Evolutionary conservation across 2,797 vertebrate genomes (phyloP).

Genomic region (Ctenochaetus hawaiiensis): DNA sequence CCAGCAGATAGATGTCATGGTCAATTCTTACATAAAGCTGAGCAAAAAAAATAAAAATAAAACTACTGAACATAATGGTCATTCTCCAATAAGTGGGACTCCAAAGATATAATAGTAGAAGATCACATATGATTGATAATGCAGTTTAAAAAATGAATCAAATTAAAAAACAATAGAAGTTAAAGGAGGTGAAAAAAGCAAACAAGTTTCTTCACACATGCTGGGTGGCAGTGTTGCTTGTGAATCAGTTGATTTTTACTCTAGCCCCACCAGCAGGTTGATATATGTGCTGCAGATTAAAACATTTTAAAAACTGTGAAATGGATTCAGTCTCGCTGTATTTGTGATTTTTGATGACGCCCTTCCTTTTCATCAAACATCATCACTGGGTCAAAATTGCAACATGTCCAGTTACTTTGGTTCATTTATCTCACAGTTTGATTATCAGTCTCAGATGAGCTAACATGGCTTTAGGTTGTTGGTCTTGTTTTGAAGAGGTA

Average conservation of each 20-base stretch:
- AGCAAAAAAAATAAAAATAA: background rate
- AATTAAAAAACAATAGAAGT: too few relatives aligned
- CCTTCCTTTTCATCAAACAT: background rate
- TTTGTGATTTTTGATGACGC: background rate
- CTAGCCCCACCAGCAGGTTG: background rate
- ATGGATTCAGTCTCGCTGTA: background rate
- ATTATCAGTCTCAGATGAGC: background rate
- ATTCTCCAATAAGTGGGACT: background rate
- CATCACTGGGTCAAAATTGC: background rate
- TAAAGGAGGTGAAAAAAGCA: background rate
- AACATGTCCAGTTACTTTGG: background rate
- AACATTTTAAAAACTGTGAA: background rate
- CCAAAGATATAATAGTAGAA: background rate
- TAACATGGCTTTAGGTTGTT: background rate
- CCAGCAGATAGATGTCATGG: background rate
- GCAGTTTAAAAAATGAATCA: background rate
- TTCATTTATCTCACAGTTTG: background rate
- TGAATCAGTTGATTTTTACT: background rate
- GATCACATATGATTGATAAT: background rate
- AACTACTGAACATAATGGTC: background rate
- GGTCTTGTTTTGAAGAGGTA: constrained; percentile 5
- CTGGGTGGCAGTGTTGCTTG: too few relatives aligned
- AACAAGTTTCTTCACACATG: background rate
- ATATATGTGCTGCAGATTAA: background rate
- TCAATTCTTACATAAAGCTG: background rate